Evolutionary conservation across 2,888 invertebrate genomes (phyloP).

Genomic region (Spisula subtruncata): DNA sequence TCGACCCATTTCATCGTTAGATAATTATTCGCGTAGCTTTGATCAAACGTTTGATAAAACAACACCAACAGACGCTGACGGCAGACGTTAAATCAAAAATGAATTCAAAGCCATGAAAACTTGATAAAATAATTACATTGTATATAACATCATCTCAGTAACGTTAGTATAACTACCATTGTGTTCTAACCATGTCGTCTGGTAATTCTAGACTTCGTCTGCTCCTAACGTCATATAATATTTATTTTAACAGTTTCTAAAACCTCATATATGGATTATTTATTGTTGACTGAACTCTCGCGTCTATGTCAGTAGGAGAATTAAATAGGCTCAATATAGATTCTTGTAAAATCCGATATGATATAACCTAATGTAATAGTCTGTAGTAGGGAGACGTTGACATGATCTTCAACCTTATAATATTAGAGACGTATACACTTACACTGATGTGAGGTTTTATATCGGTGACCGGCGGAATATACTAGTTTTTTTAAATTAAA

Average conservation of each 20-base stretch:
- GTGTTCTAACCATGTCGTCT: neutral
- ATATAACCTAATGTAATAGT: too few species aligned
- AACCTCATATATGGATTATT: neutral
- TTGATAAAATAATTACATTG: neutral
- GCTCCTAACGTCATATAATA: neutral
- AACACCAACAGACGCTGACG: neutral
- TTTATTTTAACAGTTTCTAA: neutral
- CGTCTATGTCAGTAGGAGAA: neutral
- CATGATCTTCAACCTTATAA: too few species aligned
- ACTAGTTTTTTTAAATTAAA: too few species aligned
- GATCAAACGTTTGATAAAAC: neutral
- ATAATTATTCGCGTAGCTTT: neutral
- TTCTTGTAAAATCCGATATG: too few species aligned
- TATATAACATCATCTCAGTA: too few species aligned
- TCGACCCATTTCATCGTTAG: neutral
- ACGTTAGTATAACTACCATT: too few species aligned
- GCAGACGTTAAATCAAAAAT: neutral
- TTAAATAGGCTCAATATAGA: too few species aligned
- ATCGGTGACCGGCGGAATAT: too few species aligned
- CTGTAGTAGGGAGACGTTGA: too few species aligned
- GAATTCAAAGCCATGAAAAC: neutral
- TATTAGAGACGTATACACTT: too few species aligned
- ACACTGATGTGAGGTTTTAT: too few species aligned
- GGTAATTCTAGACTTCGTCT: constrained; percentile 4
- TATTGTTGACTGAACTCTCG: neutral